Percentiles rank a stretch among this genome's conserved stretches.
phyloP scores from a whole-genome alignment of 1,140 invertebrate species.

The Leptoteleia sp. region DNA sequence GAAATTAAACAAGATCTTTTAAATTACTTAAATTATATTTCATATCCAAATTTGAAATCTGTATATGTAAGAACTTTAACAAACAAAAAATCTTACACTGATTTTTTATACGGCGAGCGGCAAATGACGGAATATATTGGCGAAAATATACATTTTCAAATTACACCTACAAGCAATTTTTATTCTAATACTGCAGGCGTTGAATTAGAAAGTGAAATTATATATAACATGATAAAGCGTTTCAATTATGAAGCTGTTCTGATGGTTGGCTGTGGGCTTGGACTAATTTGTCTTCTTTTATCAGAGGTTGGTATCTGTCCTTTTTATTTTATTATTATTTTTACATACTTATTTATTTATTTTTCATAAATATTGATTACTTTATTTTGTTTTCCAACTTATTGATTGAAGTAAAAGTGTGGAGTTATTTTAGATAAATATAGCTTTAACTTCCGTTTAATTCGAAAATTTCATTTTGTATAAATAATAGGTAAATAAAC shows the following conservation, averaged over 20 bases:
- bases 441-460: too few relatives aligned
- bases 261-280: conserved; percentile 41
- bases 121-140: conserved; percentile 16
- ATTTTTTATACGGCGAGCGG: conserved; percentile 13
- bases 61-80: conserved; percentile 20
- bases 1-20: too few relatives aligned
- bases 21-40: too few relatives aligned
- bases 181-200: conserved; percentile 44
- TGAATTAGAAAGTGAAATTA: conserved; percentile 27
- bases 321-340: too few relatives aligned
- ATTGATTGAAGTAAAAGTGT: too few relatives aligned
- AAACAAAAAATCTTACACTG: conserved; percentile 17
- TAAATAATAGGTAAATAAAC: too few relatives aligned
- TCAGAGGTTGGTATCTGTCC: too few relatives aligned
- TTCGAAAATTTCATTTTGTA: too few relatives aligned
- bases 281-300: conserved; percentile 38
- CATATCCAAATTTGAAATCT: conserved; percentile 16
- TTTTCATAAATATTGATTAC: too few relatives aligned
- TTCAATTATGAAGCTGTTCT: conserved; percentile 28
- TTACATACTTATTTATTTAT: too few relatives aligned
- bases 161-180: conserved; percentile 31
- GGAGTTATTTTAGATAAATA: too few relatives aligned
- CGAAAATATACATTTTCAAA: conserved; percentile 9
- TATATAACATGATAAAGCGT: conserved; percentile 30
- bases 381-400: too few relatives aligned